These are phyloP conservation scores for Elymnias hypermnestra DNA, from an alignment of 1,140 invertebrate species.

Conservation along the genomic window DNA sequence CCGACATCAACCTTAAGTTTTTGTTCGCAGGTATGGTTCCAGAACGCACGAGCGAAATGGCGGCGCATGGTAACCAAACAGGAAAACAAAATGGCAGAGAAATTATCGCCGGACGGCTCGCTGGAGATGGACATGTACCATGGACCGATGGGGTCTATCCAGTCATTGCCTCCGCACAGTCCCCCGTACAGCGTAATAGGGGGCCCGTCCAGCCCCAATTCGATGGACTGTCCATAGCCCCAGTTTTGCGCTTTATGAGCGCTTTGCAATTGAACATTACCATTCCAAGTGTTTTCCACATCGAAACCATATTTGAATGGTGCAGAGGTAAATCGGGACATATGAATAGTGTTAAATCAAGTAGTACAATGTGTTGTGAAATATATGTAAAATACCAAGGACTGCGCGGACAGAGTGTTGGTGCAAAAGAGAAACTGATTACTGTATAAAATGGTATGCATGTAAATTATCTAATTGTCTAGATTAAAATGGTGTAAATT, in stretches of 20 bases:
- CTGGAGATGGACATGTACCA: conserved; percentile 78
- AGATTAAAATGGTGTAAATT: neutral
- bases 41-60: conserved; percentile 98
- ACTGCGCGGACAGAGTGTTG: neutral
- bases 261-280: conserved; percentile 37
- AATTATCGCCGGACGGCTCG: conserved; percentile 78
- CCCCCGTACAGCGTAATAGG: conserved; percentile 70
- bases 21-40: conserved; percentile 96
- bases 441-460: conserved; percentile 2
- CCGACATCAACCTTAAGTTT: conserved; percentile 44
- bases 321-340: conserved; percentile 26
- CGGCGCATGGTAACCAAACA: conserved; percentile 93
- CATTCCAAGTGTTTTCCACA: conserved; percentile 17
- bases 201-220: conserved; percentile 64
- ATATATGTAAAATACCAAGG: conserved; percentile 9
- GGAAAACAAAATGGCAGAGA: conserved; percentile 83
- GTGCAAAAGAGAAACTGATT: conserved; percentile 1
- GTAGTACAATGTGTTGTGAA: conserved; percentile 5
- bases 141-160: conserved; percentile 72
- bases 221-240: conserved; percentile 71
- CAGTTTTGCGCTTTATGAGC: conserved; percentile 67
- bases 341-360: conserved; percentile 8
- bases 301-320: conserved; percentile 22
- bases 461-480: neutral
- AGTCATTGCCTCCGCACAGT: conserved; percentile 70